Evolutionary conservation across 1,140 invertebrate species (phyloP).

Genomic region (Danaus melanippus): DNA sequence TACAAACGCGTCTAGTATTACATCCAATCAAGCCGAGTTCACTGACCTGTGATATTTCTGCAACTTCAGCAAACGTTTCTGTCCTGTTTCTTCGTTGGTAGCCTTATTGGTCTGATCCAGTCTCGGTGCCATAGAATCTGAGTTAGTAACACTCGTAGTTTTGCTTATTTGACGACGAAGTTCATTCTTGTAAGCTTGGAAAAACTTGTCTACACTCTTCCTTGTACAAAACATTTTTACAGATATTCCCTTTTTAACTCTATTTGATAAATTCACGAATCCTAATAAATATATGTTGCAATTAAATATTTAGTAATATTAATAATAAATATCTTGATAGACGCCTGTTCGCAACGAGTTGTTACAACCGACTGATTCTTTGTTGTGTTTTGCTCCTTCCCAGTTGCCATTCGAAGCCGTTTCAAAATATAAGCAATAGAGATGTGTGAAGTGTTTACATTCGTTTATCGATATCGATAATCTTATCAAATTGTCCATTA

Average conservation of each 20-base stretch:
- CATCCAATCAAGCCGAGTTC: slow-evolving; percentile 37
- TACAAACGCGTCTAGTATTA: slow-evolving; percentile 23
- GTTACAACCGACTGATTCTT: slow-evolving; percentile 69
- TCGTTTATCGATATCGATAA: slow-evolving; percentile 53
- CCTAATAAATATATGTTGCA: no score
- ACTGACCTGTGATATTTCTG: slow-evolving; percentile 72
- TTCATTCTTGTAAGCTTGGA: slow-evolving; percentile 63
- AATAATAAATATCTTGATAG: not conserved
- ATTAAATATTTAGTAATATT: no score
- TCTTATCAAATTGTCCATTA: slow-evolving; percentile 14
- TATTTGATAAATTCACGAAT: no score
- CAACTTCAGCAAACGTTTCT: slow-evolving; percentile 66
- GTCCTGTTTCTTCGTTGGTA: slow-evolving; percentile 51
- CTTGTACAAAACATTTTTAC: slow-evolving; percentile 61
- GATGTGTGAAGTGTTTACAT: slow-evolving; percentile 56
- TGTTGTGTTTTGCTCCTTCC: slow-evolving; percentile 61
- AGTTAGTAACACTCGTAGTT: slow-evolving; percentile 72
- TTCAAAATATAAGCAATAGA: slow-evolving; percentile 47
- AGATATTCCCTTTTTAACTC: not conserved
- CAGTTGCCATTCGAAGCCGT: slow-evolving; percentile 33
- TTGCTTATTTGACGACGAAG: slow-evolving; percentile 72
- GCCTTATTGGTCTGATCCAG: slow-evolving; percentile 50
- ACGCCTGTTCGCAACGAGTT: slow-evolving; percentile 39
- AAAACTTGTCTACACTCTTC: slow-evolving; percentile 56
- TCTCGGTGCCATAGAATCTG: slow-evolving; percentile 70